A percentile compares a stretch with the other conserved stretches of the same genome.
Evolutionary conservation across 2,888 invertebrate species (phyloP).

Genomic region (Diaphora mendica): DNA sequence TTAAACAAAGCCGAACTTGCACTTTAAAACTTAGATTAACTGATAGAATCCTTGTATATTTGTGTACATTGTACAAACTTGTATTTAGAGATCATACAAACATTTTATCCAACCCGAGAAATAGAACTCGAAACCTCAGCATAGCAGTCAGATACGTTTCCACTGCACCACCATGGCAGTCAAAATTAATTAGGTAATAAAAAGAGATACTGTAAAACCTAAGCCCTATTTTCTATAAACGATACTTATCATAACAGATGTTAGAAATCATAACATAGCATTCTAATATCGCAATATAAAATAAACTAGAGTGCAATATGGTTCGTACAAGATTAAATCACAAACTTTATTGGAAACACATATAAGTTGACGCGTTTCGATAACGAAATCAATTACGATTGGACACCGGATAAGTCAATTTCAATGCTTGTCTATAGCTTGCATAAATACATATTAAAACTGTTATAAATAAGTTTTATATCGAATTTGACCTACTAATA

Average conservation of each 20-base stretch:
- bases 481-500: slow-evolving; percentile 64
- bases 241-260: neutral
- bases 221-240: neutral
- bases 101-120: no score
- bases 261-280: neutral
- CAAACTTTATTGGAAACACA: slow-evolving; percentile 40
- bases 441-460: slow-evolving; percentile 71
- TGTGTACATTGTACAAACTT: no score
- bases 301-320: slow-evolving; percentile 8
- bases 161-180: no score
- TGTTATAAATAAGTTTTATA: slow-evolving; percentile 65
- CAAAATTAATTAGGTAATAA: no score
- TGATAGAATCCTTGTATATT: no score
- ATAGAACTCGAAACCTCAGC: no score
- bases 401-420: slow-evolving; percentile 65
- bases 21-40: no score
- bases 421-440: slow-evolving; percentile 64
- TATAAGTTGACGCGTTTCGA: slow-evolving; percentile 58
- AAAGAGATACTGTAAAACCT: neutral
- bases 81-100: no score
- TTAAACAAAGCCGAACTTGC: no score
- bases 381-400: slow-evolving; percentile 67
- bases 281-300: neutral
- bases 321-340: slow-evolving; percentile 17
- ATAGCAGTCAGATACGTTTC: no score